Base-by-base conservation (phyloP, 2,797 vertebrate species). In the Heteromormyrus szaboi region DNA sequence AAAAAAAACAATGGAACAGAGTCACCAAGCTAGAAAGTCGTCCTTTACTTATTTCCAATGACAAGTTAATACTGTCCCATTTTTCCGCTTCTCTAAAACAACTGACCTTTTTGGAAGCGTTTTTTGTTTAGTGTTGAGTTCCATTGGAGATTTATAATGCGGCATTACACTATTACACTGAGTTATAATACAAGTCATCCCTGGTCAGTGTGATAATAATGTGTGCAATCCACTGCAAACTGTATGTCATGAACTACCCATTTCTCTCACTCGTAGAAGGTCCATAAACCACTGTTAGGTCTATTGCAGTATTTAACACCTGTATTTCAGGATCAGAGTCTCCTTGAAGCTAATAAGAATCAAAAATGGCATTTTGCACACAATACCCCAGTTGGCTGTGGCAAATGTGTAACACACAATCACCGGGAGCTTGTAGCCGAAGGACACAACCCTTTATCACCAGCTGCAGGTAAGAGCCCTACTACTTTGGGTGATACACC, bases 401-500 rank as follows among this genome's bases (percentile, higher is more conserved):
- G 62, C 53, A 54, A 25, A 86, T 86, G 59, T 48, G 14, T 37
- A 54, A 65, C 33, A 76, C 6, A 44, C 44, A 54, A 81, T 4
- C 44, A 87, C 19, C 3, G 11, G 46, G 14, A 17, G 4, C 46
- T 6, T 51, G 12, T 17, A 44, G 7, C 46, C 22, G 33, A 50
- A 56, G 50, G 19, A 14, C 29, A 33, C 12, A 51, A 72, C 41
- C 56, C 8, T 48, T 17, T 19, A 53, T n/a, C 68, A 44, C 14
- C 68, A 41, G 48, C 25, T 17, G 50, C 33, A 53, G 29, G 29
- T 81, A 81, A 91, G 88, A 90, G 87, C 86, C 25, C 90, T 90
- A 91, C 92, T 91, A 91, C 89, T 92, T 92, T 89, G 86, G 37
- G 62, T 91, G 92, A 87, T 53, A 44, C n/a, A 90, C 89, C 89